Evolutionary conservation across 2,888 invertebrate genomes (phyloP), one percentile per base, ranked within the genome.

Genomic region (Drosophila cognata): DNA sequence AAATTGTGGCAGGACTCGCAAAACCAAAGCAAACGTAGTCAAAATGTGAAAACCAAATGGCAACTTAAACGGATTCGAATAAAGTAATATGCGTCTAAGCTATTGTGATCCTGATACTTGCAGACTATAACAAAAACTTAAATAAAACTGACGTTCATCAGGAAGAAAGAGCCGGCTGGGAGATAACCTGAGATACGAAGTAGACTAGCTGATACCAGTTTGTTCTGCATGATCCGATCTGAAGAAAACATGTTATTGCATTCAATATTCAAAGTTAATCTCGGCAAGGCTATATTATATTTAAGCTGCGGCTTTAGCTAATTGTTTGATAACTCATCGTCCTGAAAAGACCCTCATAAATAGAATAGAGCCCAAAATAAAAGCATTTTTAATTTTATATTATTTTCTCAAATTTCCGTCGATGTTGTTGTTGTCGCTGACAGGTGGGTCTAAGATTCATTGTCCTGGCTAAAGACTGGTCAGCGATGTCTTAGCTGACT

Each of bases 341-440:
- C 21, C 5, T 16, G 18, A 53, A 41, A 57, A 21, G n/a, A 50
- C 16, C 38, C 21, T 13, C 41, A 28, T 25, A 35, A 38, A 38
- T 28, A n/a, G 28, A 48, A 33, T 29, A 35, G 64, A 58, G 11
- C 35, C 21, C 25, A 51, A 74, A 72, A 66, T 79, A 72, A 85
- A 79, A 85, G 84, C 88, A 75, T 82, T 89, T 84, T 84, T 82
- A 85, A 89, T 88, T 88, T 82, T 55, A 70, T 74, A 82, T 82
- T 63, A 66, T 61, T 59, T 28, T 28, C 48, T 25, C 41, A 58
- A 35, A 62, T 57, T 81, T 67, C 57, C 65, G 46, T 64, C 68
- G 68, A 66, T 68, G 53, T 38, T 35, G 25, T 16, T 25, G 6
- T 11, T 35, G 21, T 18, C 25, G 33, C 63, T 69, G 81, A 69